phyloP scores from a whole-genome alignment of 2,888 invertebrate genomes.

The Andrena chrysosceles region DNA sequence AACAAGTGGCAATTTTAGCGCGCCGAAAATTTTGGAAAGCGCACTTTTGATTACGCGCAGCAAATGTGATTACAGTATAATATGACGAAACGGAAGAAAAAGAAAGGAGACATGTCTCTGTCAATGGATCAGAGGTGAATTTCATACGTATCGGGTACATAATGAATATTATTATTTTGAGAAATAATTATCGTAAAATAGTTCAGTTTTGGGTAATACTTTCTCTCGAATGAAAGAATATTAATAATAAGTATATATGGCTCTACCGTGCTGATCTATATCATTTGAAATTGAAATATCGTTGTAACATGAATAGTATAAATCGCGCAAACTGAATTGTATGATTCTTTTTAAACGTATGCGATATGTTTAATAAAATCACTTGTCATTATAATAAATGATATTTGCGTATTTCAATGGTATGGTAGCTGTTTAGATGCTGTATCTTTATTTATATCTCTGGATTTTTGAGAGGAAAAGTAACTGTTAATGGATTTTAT shows the following conservation, averaged over 20 bases:
- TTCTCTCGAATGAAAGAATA: constrained; percentile 18
- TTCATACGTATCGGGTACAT: background rate
- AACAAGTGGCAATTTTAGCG: background rate
- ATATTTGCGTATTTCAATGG: constrained; percentile 32
- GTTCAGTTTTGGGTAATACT: background rate
- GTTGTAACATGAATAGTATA: constrained; percentile 1
- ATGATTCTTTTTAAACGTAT: constrained; percentile 10
- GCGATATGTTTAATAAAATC: background rate
- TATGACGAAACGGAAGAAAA: background rate
- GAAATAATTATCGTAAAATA: constrained; percentile 3
- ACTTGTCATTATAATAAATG: background rate
- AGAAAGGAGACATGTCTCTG: background rate
- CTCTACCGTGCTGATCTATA: background rate
- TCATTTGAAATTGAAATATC: constrained; percentile 44
- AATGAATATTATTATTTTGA: background rate
- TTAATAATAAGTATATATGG: background rate
- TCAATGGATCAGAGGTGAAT: background rate
- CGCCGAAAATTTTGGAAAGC: background rate
- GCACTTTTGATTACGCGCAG: background rate
- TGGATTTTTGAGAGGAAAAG: background rate
- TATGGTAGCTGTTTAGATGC: background rate
- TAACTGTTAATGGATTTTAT: background rate
- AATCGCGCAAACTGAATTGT: constrained; percentile 4
- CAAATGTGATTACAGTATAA: background rate
- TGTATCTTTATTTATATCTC: constrained; percentile 14